These are phyloP conservation scores for Eurosta solidaginis DNA, from an alignment of 1,140 invertebrate species.

Conservation along the genomic window DNA sequence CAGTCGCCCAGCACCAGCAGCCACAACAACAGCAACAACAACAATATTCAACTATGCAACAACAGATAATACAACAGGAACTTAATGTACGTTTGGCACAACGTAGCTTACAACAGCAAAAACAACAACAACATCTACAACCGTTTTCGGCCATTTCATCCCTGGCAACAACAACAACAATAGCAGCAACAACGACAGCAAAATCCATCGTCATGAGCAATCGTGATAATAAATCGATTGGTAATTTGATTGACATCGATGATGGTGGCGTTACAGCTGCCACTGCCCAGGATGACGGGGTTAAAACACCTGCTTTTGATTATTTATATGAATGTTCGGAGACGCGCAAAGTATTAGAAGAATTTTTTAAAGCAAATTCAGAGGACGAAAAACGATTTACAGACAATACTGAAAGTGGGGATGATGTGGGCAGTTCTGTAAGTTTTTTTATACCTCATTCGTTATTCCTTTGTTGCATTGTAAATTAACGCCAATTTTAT, in stretches of 20 bases:
- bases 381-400: conserved; percentile 64
- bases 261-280: neutral
- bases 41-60: conserved; percentile 29
- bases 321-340: conserved; percentile 90
- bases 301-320: conserved; percentile 71
- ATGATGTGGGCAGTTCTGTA: conserved; percentile 51
- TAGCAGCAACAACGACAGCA: neutral
- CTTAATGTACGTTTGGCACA: conserved; percentile 11
- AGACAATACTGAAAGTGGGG: conserved; percentile 54
- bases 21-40: conserved; percentile 30
- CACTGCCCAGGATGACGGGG: conserved; percentile 47
- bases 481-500: conserved; percentile 8
- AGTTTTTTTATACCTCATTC: conserved; percentile 31
- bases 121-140: conserved; percentile 32
- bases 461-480: neutral
- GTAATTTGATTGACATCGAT: conserved; percentile 36
- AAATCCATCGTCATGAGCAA: neutral
- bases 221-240: conserved; percentile 30
- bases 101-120: conserved; percentile 28
- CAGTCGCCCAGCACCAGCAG: conserved; percentile 23
- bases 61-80: conserved; percentile 37
- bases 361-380: conserved; percentile 81
- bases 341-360: conserved; percentile 86
- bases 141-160: neutral
- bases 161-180: conserved; percentile 35